These are phyloP conservation scores for Fragum whitleyi DNA, from an alignment of 2,888 invertebrate species.

Conservation along the genomic window DNA sequence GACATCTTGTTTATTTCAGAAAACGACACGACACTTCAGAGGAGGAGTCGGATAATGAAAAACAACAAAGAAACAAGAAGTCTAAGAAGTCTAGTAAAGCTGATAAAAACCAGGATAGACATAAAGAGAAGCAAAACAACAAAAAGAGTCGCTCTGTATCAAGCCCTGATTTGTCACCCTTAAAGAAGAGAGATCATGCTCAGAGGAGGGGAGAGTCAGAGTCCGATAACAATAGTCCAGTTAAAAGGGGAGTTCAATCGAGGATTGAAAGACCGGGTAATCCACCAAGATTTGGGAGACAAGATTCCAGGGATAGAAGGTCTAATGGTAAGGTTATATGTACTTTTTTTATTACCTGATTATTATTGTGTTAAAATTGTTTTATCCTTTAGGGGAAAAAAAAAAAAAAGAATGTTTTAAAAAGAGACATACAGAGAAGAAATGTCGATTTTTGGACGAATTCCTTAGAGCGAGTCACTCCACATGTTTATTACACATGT, in stretches of 20 bases:
- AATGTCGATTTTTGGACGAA: too few relatives aligned
- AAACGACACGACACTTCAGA: conserved; percentile 45
- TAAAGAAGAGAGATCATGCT: conserved; percentile 26
- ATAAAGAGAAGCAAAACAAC: neutral
- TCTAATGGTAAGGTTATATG: neutral
- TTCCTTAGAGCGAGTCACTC: too few relatives aligned
- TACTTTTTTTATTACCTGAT: too few relatives aligned
- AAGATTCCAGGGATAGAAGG: conserved; percentile 4
- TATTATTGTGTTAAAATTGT: too few relatives aligned
- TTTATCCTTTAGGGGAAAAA: too few relatives aligned
- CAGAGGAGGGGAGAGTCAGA: conserved; percentile 6
- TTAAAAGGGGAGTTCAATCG: conserved; percentile 17
- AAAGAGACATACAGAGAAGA: too few relatives aligned
- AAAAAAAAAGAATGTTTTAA: too few relatives aligned
- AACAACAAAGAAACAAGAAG: conserved; percentile 12
- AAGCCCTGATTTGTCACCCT: conserved; percentile 40
- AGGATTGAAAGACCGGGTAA: conserved; percentile 16
- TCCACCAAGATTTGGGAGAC: neutral
- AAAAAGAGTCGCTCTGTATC: conserved; percentile 31
- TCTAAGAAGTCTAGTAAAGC: conserved; percentile 10
- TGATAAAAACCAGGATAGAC: conserved; percentile 7
- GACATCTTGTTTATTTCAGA: conserved; percentile 31
- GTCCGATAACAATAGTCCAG: conserved; percentile 28
- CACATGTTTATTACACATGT: too few relatives aligned
- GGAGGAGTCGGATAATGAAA: conserved; percentile 47